Evolutionary conservation across 2,888 invertebrate genomes (phyloP).

Genomic region (Tipula confusa): DNA sequence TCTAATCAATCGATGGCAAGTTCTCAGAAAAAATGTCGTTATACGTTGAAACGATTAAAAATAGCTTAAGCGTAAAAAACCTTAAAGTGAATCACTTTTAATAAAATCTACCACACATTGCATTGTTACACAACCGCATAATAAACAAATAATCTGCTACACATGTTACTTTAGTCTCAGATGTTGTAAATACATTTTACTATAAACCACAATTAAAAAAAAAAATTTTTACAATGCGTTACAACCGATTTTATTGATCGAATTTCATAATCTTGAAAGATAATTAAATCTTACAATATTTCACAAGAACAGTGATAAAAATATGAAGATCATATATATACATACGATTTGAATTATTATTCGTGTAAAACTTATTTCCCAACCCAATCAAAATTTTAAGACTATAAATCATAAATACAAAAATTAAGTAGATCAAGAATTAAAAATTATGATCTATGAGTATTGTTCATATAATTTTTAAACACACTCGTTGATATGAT

Average conservation of each 20-base stretch:
- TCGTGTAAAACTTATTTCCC: background rate
- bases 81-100: background rate
- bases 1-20: too few relatives aligned
- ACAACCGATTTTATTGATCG: background rate
- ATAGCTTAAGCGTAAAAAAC: background rate
- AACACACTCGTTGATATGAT: background rate
- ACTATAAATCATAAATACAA: background rate
- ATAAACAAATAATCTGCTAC: background rate
- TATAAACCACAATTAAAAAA: background rate
- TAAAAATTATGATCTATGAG: background rate
- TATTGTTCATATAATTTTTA: background rate
- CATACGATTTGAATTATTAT: background rate
- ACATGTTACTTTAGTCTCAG: background rate
- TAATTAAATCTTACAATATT: background rate
- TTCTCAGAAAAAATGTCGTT: too few relatives aligned
- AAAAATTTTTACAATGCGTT: background rate
- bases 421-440: background rate
- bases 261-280: background rate
- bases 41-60: background rate
- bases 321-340: background rate
- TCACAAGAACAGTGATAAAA: slow-evolving; percentile 9
- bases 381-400: background rate
- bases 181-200: background rate
- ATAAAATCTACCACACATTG: background rate
- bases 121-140: background rate